These are phyloP conservation scores for Calvadosia cruxmelitensis DNA, from an alignment of 30 jellyfish, hydroid and myxozoan species.

Conservation along the genomic window DNA sequence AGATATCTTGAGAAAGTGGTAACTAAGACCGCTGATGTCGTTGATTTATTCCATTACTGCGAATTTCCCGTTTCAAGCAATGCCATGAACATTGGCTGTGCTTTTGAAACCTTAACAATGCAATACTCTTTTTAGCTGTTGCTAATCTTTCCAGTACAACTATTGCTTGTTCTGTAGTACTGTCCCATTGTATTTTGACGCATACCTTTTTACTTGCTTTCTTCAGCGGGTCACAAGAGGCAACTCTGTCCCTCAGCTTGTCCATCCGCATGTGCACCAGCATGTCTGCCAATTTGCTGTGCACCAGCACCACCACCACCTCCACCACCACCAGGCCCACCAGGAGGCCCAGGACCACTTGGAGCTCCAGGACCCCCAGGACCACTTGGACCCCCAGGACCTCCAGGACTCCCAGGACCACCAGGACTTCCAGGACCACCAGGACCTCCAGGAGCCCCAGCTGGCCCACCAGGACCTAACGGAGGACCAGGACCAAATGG, in stretches of 20 bases:
- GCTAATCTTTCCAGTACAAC: too few relatives aligned
- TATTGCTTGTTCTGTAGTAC: too few relatives aligned
- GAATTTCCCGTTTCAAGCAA: too few relatives aligned
- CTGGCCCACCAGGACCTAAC: constrained; percentile 97
- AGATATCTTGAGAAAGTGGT: too few relatives aligned
- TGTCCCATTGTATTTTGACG: too few relatives aligned
- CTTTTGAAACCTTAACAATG: too few relatives aligned
- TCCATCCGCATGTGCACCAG: constrained; percentile 96
- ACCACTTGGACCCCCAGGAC: constrained; percentile 99
- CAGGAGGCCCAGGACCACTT: constrained; percentile 95
- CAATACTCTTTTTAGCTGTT: too few relatives aligned
- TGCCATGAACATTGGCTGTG: too few relatives aligned
- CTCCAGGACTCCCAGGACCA: constrained; percentile 99
- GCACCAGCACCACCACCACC: constrained; percentile 93
- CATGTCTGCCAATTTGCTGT: constrained; percentile 74
- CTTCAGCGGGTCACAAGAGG: constrained; percentile 39
- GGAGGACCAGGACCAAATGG: constrained; percentile 98
- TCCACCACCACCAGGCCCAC: constrained; percentile 98
- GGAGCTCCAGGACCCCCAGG: constrained; percentile 96
- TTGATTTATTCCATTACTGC: too few relatives aligned
- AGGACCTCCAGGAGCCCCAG: constrained; percentile 99
- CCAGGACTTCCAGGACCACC: constrained; percentile 99
- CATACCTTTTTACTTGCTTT: too few relatives aligned
- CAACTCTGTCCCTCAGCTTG: constrained; percentile 50
- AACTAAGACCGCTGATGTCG: too few relatives aligned